Evolutionary conservation across 2,113 vertebrate species (phyloP).

Genomic region (Arothron firmamentum): DNA sequence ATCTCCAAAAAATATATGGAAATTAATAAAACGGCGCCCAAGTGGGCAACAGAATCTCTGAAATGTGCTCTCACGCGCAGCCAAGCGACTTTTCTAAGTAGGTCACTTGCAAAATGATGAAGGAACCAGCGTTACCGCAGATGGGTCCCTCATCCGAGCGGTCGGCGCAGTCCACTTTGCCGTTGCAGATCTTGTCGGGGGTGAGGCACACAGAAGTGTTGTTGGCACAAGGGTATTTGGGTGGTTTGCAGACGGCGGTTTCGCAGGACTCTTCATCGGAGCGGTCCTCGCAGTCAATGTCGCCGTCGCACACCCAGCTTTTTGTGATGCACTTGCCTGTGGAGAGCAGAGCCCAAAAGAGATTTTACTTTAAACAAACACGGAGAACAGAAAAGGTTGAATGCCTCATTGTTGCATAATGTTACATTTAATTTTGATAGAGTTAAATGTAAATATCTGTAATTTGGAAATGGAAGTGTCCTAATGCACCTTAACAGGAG

Average conservation of each 20-base stretch:
- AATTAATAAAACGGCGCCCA: no score
- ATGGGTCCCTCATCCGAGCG: conserved; percentile 93
- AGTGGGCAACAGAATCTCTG: no score
- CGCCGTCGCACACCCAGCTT: conserved; percentile 97
- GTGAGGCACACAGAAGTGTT: conserved; percentile 90
- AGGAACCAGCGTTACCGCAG: conserved; percentile 80
- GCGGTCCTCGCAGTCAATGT: conserved; percentile 96
- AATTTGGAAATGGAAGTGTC: no score
- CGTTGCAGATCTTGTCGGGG: conserved; percentile 93
- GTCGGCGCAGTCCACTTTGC: conserved; percentile 89
- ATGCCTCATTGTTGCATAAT: neutral
- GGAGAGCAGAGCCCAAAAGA: neutral
- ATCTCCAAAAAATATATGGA: no score
- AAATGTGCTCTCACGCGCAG: no score
- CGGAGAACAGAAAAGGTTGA: neutral
- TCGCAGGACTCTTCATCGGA: conserved; percentile 95
- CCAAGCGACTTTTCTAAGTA: no score
- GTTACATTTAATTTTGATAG: neutral
- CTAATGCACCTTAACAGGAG: neutral
- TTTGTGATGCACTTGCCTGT: conserved; percentile 98
- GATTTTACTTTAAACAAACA: neutral
- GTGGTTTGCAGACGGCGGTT: conserved; percentile 87
- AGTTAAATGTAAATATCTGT: neutral
- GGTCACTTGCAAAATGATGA: no score
- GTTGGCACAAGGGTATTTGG: conserved; percentile 93